Conservation (phyloP, 2,888 invertebrate species). For the Rambutsinella grinnellia region DNA sequence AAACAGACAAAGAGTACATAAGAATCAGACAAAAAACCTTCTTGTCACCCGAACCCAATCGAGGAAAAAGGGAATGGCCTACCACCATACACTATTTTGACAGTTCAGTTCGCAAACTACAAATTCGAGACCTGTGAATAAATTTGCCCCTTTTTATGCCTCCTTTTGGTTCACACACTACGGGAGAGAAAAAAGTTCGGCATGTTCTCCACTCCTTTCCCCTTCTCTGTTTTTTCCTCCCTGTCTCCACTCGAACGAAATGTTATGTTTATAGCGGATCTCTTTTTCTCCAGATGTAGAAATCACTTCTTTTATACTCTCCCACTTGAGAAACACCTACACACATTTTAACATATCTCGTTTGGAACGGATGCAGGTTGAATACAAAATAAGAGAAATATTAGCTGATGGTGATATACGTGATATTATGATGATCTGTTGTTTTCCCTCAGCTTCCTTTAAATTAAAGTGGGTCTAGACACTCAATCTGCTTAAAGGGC, state of each 20-base stretch:
- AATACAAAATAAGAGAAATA: slow-evolving; percentile 61
- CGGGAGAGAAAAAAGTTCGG: too few relatives aligned
- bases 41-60: slow-evolving; percentile 9
- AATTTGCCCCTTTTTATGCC: slow-evolving; percentile 64
- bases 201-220: slow-evolving; percentile 57
- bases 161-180: slow-evolving; percentile 25
- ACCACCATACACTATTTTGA: slow-evolving; percentile 43
- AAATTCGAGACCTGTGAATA: slow-evolving; percentile 66
- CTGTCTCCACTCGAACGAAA: slow-evolving; percentile 3
- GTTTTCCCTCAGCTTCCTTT: neutral
- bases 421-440: slow-evolving; percentile 14
- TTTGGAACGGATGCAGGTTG: slow-evolving; percentile 50
- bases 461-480: neutral
- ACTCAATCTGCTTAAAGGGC: slow-evolving; percentile 63
- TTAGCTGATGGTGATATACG: slow-evolving; percentile 40
- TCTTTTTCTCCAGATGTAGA: slow-evolving; percentile 58
- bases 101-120: slow-evolving; percentile 65
- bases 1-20: slow-evolving; percentile 57
- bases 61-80: slow-evolving; percentile 2
- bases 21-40: slow-evolving; percentile 34
- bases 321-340: neutral
- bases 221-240: slow-evolving; percentile 10
- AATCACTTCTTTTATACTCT: slow-evolving; percentile 58
- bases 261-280: neutral
- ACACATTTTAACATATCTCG: slow-evolving; percentile 3